A percentile compares a stretch with the other conserved stretches of the same genome.
Conservation (phyloP, 2,888 invertebrate genomes). For the Malthinus flaveolus region DNA sequence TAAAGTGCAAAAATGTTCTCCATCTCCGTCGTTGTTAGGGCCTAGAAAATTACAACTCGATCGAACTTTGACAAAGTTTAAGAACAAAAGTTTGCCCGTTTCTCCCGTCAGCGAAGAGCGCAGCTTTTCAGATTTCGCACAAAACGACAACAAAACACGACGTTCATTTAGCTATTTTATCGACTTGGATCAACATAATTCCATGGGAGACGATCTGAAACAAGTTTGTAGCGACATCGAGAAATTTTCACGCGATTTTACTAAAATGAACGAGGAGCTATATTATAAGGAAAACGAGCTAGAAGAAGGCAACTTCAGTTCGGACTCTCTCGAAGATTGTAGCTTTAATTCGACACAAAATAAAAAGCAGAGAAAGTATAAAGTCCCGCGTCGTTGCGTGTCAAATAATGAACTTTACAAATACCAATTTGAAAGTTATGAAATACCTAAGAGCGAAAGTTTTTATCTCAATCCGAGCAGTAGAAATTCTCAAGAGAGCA, state of each 20-base stretch:
- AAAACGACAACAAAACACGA: slow-evolving; percentile 49
- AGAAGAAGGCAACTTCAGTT: slow-evolving; percentile 75
- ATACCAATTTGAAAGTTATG: slow-evolving; percentile 41
- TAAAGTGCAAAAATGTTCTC: slow-evolving; percentile 35
- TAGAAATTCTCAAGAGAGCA: slow-evolving; percentile 74
- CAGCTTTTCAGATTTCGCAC: slow-evolving; percentile 50
- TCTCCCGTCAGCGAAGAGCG: slow-evolving; percentile 80
- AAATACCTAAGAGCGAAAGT: slow-evolving; percentile 70
- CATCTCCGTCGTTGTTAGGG: slow-evolving; percentile 35
- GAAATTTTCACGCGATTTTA: slow-evolving; percentile 50
- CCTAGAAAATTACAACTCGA: slow-evolving; percentile 50
- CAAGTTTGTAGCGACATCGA: slow-evolving; percentile 53
- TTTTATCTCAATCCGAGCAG: slow-evolving; percentile 76
- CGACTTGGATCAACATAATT: slow-evolving; percentile 59
- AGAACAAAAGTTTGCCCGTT: slow-evolving; percentile 76
- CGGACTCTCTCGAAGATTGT: slow-evolving; percentile 77
- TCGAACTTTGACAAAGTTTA: slow-evolving; percentile 50
- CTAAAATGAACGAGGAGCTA: slow-evolving; percentile 43
- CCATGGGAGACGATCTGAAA: slow-evolving; percentile 48
- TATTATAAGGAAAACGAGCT: slow-evolving; percentile 45
- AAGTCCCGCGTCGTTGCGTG: slow-evolving; percentile 67
- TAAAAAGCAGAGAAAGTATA: slow-evolving; percentile 51
- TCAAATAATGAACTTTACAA: slow-evolving; percentile 78
- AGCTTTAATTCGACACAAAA: slow-evolving; percentile 52
- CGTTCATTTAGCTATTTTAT: slow-evolving; percentile 70